Evolutionary conservation across 1,140 invertebrate species (phyloP).

Genomic region (Spodoptera litura): DNA sequence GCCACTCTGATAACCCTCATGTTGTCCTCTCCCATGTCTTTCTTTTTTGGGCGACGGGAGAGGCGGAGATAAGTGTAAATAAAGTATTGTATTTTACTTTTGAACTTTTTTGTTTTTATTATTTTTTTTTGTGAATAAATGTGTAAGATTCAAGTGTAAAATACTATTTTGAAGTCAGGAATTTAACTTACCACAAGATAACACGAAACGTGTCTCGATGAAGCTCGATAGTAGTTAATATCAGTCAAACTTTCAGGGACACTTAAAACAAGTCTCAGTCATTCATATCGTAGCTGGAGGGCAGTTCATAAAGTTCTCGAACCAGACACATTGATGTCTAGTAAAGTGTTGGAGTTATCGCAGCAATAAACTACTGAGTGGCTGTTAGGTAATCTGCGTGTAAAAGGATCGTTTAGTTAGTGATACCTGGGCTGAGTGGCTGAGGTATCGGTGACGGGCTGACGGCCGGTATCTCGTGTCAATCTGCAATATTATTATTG

Average conservation of each 20-base stretch:
- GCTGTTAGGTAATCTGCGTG: constrained; percentile 2
- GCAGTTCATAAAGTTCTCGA: neutral
- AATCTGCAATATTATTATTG: constrained; percentile 3
- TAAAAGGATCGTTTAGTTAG: constrained; percentile 10
- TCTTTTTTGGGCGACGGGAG: constrained; percentile 39
- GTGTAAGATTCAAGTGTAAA: neutral
- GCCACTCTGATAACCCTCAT: constrained; percentile 44
- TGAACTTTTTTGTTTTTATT: constrained; percentile 54
- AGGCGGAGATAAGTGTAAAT: constrained; percentile 56
- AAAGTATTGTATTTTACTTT: constrained; percentile 50
- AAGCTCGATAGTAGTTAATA: neutral
- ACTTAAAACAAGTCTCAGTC: too few species aligned
- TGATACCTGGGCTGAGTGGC: neutral
- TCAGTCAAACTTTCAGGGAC: neutral
- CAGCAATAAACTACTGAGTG: constrained; percentile 5
- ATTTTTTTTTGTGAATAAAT: neutral
- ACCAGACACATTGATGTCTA: neutral
- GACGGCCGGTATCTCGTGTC: constrained; percentile 13
- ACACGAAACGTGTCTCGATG: too few species aligned
- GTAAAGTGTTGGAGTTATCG: neutral
- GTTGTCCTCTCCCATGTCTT: constrained; percentile 35
- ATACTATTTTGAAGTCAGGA: neutral
- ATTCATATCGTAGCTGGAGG: neutral
- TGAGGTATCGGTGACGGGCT: neutral
- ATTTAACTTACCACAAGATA: neutral